These are phyloP conservation scores for Zoanthus solanderi DNA, from an alignment of 92 coral and sea anemone genomes.

Conservation along the genomic window DNA sequence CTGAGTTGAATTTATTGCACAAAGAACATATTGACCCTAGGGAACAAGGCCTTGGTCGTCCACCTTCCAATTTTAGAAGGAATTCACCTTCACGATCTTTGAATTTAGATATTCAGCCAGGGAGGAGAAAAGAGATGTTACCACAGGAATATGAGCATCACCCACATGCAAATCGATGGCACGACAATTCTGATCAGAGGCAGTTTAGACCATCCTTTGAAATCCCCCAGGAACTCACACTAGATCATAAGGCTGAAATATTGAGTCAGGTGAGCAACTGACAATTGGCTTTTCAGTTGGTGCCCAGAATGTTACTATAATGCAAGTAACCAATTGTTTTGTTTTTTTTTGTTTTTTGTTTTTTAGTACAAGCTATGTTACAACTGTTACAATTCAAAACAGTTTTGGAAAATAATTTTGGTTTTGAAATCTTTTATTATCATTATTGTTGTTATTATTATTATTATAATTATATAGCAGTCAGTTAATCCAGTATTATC, in stretches of 20 bases:
- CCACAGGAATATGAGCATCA: constrained; percentile 32
- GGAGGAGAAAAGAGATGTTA: constrained; percentile 1
- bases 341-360: too few species aligned
- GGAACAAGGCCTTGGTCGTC: constrained; percentile 11
- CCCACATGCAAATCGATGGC: constrained; percentile 28
- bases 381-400: too few species aligned
- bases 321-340: too few species aligned
- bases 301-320: too few species aligned
- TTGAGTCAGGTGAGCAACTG: constrained; percentile 75
- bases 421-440: too few species aligned
- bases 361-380: too few species aligned
- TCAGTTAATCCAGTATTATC: too few species aligned
- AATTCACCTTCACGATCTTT: constrained; percentile 9
- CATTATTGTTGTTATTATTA: too few species aligned
- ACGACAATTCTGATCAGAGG: constrained; percentile 32
- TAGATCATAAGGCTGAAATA: constrained; percentile 86
- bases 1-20: constrained; percentile 7
- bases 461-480: too few species aligned
- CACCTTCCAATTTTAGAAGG: constrained; percentile 22
- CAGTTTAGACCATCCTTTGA: constrained; percentile 70
- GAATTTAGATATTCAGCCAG: constrained; percentile 8
- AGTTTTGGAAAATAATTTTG: too few species aligned
- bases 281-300: too few species aligned
- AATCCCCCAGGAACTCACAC: constrained; percentile 91
- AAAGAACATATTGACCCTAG: constrained; percentile 38